Evolutionary conservation across 2,888 invertebrate species (phyloP).

Genomic region (Cataglyphis rosenhaueri): DNA sequence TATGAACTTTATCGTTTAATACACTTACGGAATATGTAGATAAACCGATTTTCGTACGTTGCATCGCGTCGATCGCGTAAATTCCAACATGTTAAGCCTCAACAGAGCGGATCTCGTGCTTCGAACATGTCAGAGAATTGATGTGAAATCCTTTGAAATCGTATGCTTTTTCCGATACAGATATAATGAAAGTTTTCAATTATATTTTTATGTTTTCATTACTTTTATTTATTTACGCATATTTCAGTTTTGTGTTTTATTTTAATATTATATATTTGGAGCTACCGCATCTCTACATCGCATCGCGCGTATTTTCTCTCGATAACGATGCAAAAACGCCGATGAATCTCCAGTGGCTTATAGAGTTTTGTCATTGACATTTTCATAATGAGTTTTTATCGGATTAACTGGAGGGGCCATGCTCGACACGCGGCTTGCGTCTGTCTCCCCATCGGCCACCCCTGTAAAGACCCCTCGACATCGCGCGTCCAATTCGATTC

Average conservation of each 20-base stretch:
- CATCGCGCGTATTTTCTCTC: background rate
- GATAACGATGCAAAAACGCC: constrained; percentile 25
- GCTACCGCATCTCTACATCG: background rate
- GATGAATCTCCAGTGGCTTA: background rate
- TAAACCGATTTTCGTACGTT: constrained; percentile 30
- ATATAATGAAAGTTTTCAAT: background rate
- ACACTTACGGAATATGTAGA: constrained; percentile 32
- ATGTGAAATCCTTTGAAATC: constrained; percentile 10
- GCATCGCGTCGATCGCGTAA: constrained; percentile 26
- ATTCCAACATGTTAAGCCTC: constrained; percentile 33
- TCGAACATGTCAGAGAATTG: constrained; percentile 30
- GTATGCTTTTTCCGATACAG: background rate
- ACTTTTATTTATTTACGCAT: background rate
- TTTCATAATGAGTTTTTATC: constrained; percentile 52
- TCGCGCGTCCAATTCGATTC: constrained; percentile 50
- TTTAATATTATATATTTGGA: background rate
- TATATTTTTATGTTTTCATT: background rate
- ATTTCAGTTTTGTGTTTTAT: background rate
- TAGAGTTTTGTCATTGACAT: constrained; percentile 44
- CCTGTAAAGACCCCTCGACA: constrained; percentile 30
- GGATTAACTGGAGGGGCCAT: constrained; percentile 23
- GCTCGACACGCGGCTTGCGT: background rate
- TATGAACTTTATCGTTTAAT: constrained; percentile 32
- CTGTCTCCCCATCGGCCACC: background rate
- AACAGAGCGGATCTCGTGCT: constrained; percentile 3